Conservation (phyloP, 2,888 invertebrate species). For the Rhagonycha lutea region DNA sequence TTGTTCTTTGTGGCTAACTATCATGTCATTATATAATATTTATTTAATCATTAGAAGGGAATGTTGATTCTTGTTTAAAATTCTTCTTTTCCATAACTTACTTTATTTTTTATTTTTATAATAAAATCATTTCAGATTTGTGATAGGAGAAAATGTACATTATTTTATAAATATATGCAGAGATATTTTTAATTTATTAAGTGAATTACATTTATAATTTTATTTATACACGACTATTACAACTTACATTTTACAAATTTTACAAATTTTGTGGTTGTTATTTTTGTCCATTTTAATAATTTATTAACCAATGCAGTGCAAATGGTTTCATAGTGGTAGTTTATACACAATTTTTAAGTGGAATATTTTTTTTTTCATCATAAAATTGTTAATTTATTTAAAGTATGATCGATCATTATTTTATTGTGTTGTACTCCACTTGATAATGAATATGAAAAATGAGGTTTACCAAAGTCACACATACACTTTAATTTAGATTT, state of each 20-base stretch:
- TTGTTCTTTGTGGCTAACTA: neutral
- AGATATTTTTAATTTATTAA: neutral
- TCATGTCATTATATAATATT: neutral
- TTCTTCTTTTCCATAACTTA: neutral
- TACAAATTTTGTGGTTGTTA: neutral
- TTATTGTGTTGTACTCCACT: neutral
- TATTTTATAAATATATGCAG: conserved; percentile 1
- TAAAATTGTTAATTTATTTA: neutral
- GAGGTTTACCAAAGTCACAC: neutral
- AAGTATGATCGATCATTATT: neutral
- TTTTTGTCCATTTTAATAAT: neutral
- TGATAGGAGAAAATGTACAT: conserved; percentile 11
- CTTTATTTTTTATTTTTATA: neutral
- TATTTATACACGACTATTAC: neutral
- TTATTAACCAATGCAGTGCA: neutral
- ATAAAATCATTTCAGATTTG: conserved; percentile 1
- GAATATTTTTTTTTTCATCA: neutral
- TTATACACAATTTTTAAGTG: neutral
- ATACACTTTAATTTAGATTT: neutral
- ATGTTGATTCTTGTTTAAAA: neutral
- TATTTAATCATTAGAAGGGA: neutral
- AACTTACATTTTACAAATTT: neutral
- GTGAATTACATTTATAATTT: neutral
- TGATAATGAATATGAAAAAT: neutral
- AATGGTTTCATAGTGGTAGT: neutral